Evolutionary conservation across 2,888 invertebrate genomes (phyloP), one percentile per base, ranked within the genome.

Genomic region (Chamaedrilus cognettii): DNA sequence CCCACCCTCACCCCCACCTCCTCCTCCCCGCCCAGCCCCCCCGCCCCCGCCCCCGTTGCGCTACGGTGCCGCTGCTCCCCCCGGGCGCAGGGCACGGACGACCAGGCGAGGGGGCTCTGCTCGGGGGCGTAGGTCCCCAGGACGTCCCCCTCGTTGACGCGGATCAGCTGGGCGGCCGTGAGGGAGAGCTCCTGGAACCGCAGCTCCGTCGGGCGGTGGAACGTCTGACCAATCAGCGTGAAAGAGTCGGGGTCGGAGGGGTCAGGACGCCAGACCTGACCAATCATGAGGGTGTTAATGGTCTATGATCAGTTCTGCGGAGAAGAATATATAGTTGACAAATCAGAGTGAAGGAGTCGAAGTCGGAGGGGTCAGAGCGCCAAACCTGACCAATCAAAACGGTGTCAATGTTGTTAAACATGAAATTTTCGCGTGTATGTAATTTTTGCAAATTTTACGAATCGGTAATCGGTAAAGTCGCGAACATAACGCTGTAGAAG

Each of bases 191-290:
- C 70, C 35, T 71, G 69, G 60, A 73, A 69, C 23, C 74, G 60
- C 56, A 74, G 68, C 42, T 70, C 67, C 23, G 61, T 28, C 4
- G 74, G 74, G 2, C 60, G 50, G 64, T 66, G 70, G 59, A 65
- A 73, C 15, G 66, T 72, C 65, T 74, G 71, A 5, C 71, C 72
- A 2, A 74, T 71, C 11, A 74, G 65, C 23, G 63, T 69, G 65
- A 69, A 74, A 4, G 62, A 49, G 23, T 52, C 55, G 55, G 55
- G 5, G 55, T 52, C 55, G 19, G 42, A 15, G 11, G 42, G 19
- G 26, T 52, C 55, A 26, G 55, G 55, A 7, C 55, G 55, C 55
- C 55, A 52, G 7, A 52, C 55, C 55, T 52, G n/a, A n/a, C n/a
- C n/a, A n/a, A n/a, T n/a, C n/a, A n/a, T n/a, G n/a, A n/a, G n/a